Conservation (phyloP, 2,113 vertebrate genomes). For the Lontra canadensis region DNA sequence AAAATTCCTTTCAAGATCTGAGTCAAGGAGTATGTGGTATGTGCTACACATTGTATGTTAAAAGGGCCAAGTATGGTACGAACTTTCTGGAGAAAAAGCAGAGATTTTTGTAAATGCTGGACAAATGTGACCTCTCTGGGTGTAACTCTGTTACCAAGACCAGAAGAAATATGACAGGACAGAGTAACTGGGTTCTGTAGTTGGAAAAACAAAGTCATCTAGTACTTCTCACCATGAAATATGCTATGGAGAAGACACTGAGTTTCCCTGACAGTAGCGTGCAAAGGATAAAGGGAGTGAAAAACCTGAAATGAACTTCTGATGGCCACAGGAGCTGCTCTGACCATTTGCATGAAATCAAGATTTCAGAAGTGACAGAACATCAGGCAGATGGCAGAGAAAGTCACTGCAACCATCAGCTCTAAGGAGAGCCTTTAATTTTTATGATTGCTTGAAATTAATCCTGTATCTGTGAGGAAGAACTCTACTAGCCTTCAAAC, state of each 20-base stretch:
- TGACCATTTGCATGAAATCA: background rate
- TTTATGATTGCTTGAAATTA: conserved; percentile 9
- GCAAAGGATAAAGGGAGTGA: background rate
- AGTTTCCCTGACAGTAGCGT: background rate
- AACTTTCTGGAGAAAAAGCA: background rate
- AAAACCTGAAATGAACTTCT: background rate
- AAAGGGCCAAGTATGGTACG: background rate
- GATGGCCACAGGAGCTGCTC: background rate
- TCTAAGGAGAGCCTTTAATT: background rate
- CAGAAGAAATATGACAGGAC: conserved; percentile 16
- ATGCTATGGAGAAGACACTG: background rate
- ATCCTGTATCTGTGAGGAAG: background rate
- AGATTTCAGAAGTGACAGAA: background rate
- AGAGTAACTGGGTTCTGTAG: background rate
- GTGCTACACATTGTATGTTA: background rate
- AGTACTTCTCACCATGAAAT: background rate
- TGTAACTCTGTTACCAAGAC: background rate
- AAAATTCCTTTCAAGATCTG: conserved; percentile 26
- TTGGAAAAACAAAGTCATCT: background rate
- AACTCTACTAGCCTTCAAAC: background rate
- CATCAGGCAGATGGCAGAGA: background rate
- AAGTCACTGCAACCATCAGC: background rate
- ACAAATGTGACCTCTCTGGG: conserved; percentile 27
- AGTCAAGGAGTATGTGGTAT: background rate
- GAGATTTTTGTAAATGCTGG: background rate